phyloP scores from a whole-genome alignment of 2,113 vertebrate species.

The Cavia aperea region DNA sequence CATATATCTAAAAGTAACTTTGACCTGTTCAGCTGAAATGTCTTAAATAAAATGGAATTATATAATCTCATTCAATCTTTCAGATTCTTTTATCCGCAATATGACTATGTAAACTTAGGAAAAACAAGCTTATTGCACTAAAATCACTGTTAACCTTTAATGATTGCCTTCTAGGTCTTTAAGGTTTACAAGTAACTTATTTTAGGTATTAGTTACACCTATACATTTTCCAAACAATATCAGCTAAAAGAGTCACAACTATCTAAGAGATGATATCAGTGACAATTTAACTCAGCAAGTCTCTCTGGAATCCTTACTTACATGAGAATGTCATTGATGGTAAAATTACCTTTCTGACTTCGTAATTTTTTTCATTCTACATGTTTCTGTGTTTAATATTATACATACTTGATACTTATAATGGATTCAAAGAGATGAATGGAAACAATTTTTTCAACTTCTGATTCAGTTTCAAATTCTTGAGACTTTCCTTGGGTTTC shows the following conservation, averaged over 20 bases:
- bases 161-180: neutral
- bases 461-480: neutral
- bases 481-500: neutral
- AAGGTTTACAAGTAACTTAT: neutral
- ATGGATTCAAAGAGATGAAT: neutral
- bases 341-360: neutral
- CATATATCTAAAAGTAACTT: neutral
- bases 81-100: neutral
- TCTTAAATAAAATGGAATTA: neutral
- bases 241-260: neutral
- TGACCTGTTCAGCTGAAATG: neutral
- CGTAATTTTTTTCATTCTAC: neutral
- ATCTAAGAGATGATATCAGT: neutral
- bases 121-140: neutral
- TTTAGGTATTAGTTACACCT: conserved; percentile 21
- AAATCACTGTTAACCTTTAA: neutral
- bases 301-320: neutral
- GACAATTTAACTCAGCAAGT: neutral
- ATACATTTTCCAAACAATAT: neutral
- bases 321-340: neutral
- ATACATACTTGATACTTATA: neutral
- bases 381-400: conserved; percentile 1
- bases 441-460: neutral
- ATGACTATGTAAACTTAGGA: neutral
- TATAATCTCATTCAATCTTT: neutral